Evolutionary conservation across 1,140 invertebrate genomes (phyloP).

Genomic region (Macrocentrus cingulum): DNA sequence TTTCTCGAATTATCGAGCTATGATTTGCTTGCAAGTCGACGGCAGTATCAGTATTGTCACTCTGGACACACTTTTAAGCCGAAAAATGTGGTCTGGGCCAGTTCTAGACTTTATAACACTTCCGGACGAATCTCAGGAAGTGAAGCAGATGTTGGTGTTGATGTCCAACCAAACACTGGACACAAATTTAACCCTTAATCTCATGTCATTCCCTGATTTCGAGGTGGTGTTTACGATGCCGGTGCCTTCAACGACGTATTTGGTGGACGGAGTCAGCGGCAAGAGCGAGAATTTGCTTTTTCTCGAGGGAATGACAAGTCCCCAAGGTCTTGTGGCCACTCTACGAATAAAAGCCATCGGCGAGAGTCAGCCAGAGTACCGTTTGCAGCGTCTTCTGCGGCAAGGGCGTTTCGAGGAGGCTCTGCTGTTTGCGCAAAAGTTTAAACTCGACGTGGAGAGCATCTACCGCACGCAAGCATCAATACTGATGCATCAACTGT

Average conservation of each 20-base stretch:
- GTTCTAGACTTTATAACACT: slow-evolving; percentile 41
- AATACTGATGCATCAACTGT: slow-evolving; percentile 41
- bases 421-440: slow-evolving; percentile 48
- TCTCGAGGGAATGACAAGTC: slow-evolving; percentile 41
- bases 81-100: slow-evolving; percentile 36
- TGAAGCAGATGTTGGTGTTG: slow-evolving; percentile 40
- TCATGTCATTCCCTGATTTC: slow-evolving; percentile 51
- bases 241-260: slow-evolving; percentile 39
- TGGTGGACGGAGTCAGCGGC: slow-evolving; percentile 39
- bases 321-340: slow-evolving; percentile 30
- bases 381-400: slow-evolving; percentile 48
- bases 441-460: slow-evolving; percentile 43
- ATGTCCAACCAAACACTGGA: slow-evolving; percentile 25
- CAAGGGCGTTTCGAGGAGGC: slow-evolving; percentile 51
- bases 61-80: slow-evolving; percentile 37
- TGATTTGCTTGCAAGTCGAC: slow-evolving; percentile 40
- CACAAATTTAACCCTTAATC: slow-evolving; percentile 28
- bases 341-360: slow-evolving; percentile 49
- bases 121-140: slow-evolving; percentile 32
- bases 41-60: slow-evolving; percentile 38
- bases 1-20: slow-evolving; percentile 33
- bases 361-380: slow-evolving; percentile 46
- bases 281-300: slow-evolving; percentile 44
- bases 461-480: slow-evolving; percentile 49
- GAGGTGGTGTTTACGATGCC: slow-evolving; percentile 42